Evolutionary conservation across 2,113 vertebrate species (phyloP), one percentile per base, ranked within the genome.

Genomic region (Periophthalmus modestus): DNA sequence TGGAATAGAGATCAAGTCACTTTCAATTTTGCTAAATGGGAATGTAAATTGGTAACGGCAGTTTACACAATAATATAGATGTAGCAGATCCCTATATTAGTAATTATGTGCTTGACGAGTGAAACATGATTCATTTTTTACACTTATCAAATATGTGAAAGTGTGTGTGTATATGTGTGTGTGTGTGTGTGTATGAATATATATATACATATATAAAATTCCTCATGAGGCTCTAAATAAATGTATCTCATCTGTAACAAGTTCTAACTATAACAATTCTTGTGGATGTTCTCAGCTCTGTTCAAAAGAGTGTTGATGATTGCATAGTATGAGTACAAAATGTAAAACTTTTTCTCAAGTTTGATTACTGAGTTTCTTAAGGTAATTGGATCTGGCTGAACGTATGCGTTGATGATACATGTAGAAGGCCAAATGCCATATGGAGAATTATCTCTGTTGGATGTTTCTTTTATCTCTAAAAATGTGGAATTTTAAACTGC

Each of bases 11-110:
- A 66, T 69, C 11, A 13, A 55, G 36, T 65, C 66, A 72, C 47
- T 78, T 85, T 66, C 5, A 80, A 74, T 81, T 70, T 63, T n/a
- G 65, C 19, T 19, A 12, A 28, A 66, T 80, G 18, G 55, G 23
- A 19, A 33, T 67, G n/a, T 57, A 72, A 59, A 72, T 78, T 67
- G 39, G 39, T 67, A 67, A 66, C 18, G 28, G 28, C 58, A 33
- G 23, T 72, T 65, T 83, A 48, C 19, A 4, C 62, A 54, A 65
- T 73, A 28, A 59, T n/a, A n/a, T n/a, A 59, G 23, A 28, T 14
- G 23, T 13, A 28, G 23, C 59, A 28, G 28, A 68, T 68, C 82
- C 50, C 16, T 4, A 21, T 68, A 16, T 59, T 72, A 16, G 5
- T 50, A 70, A 73, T 69, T 57, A 61, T 19, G 50, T 50, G 65